These are phyloP conservation scores for Xestia ashworthii DNA, from an alignment of 2,888 invertebrate species.

Conservation along the genomic window DNA sequence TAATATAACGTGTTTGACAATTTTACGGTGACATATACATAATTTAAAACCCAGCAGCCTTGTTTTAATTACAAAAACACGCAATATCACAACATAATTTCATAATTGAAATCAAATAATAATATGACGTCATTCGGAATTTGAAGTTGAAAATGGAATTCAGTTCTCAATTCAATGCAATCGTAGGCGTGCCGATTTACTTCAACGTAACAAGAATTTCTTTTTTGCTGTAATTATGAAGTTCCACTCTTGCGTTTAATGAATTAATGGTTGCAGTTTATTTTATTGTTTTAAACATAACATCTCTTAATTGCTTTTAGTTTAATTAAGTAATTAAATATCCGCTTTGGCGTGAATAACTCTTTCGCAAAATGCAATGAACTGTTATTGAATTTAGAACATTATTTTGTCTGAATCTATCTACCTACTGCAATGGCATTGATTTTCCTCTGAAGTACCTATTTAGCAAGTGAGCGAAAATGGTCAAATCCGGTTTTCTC, in stretches of 20 bases:
- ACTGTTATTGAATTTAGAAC: neutral
- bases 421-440: neutral
- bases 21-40: no score
- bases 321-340: slow-evolving; percentile 37
- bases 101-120: slow-evolving; percentile 35
- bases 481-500: neutral
- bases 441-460: neutral
- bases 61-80: slow-evolving; percentile 12
- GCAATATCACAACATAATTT: neutral
- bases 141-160: slow-evolving; percentile 42
- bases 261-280: slow-evolving; percentile 20
- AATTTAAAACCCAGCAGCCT: neutral
- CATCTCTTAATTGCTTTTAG: slow-evolving; percentile 23
- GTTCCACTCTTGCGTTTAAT: slow-evolving; percentile 24
- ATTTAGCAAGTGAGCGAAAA: neutral
- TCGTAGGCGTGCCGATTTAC: slow-evolving; percentile 32
- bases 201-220: slow-evolving; percentile 24
- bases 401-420: neutral
- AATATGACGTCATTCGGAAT: slow-evolving; percentile 34
- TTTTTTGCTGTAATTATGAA: slow-evolving; percentile 43
- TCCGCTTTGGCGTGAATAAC: neutral
- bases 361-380: neutral
- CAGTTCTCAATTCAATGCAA: slow-evolving; percentile 12
- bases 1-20: no score
- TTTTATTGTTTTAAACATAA: slow-evolving; percentile 36